Percentiles rank a stretch among this genome's conserved stretches.
Conservation (phyloP, 1,140 invertebrate species). For the Drosophila repleta region DNA sequence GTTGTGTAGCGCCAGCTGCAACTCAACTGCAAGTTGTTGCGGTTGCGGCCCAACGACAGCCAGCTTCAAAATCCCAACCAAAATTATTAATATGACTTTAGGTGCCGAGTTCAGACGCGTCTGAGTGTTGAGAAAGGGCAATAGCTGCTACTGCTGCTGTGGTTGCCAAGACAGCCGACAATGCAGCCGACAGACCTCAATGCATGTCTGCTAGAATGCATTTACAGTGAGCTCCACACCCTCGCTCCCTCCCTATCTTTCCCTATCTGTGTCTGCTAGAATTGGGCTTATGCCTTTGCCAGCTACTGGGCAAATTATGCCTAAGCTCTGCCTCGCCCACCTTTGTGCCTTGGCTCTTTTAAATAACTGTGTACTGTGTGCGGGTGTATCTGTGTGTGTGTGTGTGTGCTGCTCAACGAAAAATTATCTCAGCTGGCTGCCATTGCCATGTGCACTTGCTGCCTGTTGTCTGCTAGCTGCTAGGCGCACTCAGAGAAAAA, state of each 20-base stretch:
- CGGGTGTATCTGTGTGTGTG: not conserved
- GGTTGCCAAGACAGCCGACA: constrained; percentile 67
- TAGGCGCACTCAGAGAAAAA: not conserved
- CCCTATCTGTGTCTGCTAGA: not conserved
- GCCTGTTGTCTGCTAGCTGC: constrained; percentile 17
- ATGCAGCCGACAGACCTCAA: constrained; percentile 37
- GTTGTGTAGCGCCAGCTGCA: constrained; percentile 14
- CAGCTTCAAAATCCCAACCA: constrained; percentile 65
- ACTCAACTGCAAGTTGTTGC: constrained; percentile 42
- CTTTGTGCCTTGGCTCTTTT: constrained; percentile 20
- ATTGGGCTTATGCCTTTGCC: constrained; percentile 29
- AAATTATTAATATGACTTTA: constrained; percentile 81
- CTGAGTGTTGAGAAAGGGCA: not conserved
- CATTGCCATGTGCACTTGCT: constrained; percentile 51
- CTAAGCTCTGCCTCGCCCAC: constrained; percentile 40
- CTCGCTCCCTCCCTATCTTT: not conserved
- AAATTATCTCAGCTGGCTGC: constrained; percentile 56
- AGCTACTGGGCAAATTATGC: constrained; percentile 59
- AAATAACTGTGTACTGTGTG: constrained; percentile 31
- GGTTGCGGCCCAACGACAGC: constrained; percentile 12
- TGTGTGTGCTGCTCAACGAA: constrained; percentile 17
- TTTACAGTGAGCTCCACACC: not conserved
- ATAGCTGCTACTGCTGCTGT: constrained; percentile 8
- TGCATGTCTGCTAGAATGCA: constrained; percentile 47
- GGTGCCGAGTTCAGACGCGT: constrained; percentile 44